Evolutionary conservation across 2,888 invertebrate species (phyloP).

Genomic region (Hydraecia micacea): DNA sequence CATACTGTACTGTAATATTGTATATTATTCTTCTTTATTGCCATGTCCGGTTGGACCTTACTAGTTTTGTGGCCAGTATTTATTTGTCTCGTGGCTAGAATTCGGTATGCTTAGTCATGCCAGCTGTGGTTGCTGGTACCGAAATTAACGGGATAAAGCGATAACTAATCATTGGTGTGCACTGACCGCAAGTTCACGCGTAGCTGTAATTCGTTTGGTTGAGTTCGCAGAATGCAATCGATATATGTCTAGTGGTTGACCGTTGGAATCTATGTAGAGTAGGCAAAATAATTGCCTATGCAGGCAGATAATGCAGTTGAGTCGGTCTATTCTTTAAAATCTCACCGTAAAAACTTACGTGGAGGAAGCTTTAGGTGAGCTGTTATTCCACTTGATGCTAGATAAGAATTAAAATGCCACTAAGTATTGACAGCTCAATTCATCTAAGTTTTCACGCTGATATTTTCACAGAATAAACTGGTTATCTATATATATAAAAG

Average conservation of each 20-base stretch:
- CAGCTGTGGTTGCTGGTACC: background rate
- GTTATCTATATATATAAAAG: no score
- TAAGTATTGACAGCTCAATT: no score
- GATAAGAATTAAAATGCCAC: no score
- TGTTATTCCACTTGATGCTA: no score
- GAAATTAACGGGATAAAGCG: conserved; percentile 11
- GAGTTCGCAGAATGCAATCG: conserved; percentile 34
- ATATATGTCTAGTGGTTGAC: conserved; percentile 17
- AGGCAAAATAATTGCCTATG: background rate
- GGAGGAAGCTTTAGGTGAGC: no score
- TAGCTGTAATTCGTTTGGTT: conserved; percentile 14
- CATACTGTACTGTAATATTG: background rate
- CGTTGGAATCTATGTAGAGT: background rate
- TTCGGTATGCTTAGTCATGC: background rate
- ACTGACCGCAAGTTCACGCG: conserved; percentile 30
- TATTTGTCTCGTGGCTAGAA: background rate
- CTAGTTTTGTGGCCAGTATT: background rate
- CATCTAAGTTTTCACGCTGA: no score
- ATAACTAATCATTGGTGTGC: conserved; percentile 21
- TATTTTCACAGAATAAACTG: no score
- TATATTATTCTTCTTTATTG: background rate
- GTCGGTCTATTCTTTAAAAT: background rate
- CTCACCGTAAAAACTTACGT: background rate
- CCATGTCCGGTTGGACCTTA: no score
- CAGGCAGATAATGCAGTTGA: background rate